Evolutionary conservation across 2,113 vertebrate genomes (phyloP).

Genomic region (Syrmaticus mikado): DNA sequence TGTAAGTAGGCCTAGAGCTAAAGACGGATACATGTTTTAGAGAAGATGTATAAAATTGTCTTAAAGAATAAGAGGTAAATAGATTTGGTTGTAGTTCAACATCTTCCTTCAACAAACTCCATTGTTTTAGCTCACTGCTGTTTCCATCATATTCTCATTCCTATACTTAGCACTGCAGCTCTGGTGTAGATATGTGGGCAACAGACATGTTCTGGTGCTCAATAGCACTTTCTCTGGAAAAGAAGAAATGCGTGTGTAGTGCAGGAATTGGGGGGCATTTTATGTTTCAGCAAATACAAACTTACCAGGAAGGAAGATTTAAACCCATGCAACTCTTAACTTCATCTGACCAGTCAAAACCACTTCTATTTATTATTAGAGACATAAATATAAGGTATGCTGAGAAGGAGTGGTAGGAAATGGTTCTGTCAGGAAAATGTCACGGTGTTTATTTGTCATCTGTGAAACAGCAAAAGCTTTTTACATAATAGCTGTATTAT

Average conservation of each 20-base stretch:
- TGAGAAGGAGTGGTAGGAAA: conserved; percentile 64
- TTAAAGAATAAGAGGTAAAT: background rate
- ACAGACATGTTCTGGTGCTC: background rate
- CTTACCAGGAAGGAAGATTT: conserved; percentile 1
- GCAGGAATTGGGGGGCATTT: background rate
- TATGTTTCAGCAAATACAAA: conserved; percentile 5
- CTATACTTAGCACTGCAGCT: background rate
- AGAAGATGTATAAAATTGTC: accelerated
- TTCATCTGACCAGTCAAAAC: conserved; percentile 41
- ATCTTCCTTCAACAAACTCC: background rate
- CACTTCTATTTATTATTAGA: conserved; percentile 38
- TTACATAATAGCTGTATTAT: conserved; percentile 32
- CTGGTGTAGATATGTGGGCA: background rate
- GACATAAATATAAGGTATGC: conserved; percentile 8
- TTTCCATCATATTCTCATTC: accelerated
- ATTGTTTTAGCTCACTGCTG: background rate
- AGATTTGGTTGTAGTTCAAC: background rate
- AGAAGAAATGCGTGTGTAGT: background rate
- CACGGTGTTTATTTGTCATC: conserved; percentile 50
- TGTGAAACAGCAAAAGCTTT: conserved; percentile 63
- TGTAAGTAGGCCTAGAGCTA: background rate
- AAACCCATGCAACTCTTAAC: conserved; percentile 12
- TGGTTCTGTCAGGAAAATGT: conserved; percentile 63
- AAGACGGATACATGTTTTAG: background rate
- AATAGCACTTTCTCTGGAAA: background rate